These are phyloP conservation scores for Mycalesis mineus DNA, from an alignment of 2,888 invertebrate species.

Conservation along the genomic window DNA sequence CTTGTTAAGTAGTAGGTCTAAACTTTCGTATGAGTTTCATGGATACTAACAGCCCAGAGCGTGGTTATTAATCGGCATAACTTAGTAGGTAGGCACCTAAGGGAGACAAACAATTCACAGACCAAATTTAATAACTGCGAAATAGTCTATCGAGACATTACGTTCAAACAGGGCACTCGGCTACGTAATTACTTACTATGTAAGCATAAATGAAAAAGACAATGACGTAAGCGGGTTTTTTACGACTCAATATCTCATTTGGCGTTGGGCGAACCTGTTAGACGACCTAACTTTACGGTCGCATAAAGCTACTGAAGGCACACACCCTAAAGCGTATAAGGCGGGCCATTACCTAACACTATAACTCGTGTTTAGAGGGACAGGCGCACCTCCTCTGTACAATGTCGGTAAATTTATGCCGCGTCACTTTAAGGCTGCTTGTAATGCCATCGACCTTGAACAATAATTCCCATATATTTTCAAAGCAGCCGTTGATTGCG, in stretches of 20 bases:
- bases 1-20: no score
- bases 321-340: slow-evolving; percentile 43
- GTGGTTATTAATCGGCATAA: no score
- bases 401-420: slow-evolving; percentile 56
- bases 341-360: slow-evolving; percentile 59
- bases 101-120: no score
- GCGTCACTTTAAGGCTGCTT: slow-evolving; percentile 52
- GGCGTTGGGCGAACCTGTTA: slow-evolving; percentile 43
- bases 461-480: no score
- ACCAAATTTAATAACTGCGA: no score
- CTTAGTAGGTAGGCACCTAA: no score
- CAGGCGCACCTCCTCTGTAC: slow-evolving; percentile 37
- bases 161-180: not conserved
- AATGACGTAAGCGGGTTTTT: slow-evolving; percentile 26
- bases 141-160: not conserved
- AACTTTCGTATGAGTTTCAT: no score
- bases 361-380: slow-evolving; percentile 63
- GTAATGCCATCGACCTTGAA: no score
- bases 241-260: slow-evolving; percentile 48
- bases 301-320: slow-evolving; percentile 52
- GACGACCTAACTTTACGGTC: slow-evolving; percentile 52
- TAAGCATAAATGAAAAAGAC: slow-evolving; percentile 9
- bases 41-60: no score
- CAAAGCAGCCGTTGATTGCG: no score
- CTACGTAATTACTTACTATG: slow-evolving; percentile 1